Evolutionary conservation across 1,140 invertebrate species (phyloP).

Genomic region (Bombyx mandarina): DNA sequence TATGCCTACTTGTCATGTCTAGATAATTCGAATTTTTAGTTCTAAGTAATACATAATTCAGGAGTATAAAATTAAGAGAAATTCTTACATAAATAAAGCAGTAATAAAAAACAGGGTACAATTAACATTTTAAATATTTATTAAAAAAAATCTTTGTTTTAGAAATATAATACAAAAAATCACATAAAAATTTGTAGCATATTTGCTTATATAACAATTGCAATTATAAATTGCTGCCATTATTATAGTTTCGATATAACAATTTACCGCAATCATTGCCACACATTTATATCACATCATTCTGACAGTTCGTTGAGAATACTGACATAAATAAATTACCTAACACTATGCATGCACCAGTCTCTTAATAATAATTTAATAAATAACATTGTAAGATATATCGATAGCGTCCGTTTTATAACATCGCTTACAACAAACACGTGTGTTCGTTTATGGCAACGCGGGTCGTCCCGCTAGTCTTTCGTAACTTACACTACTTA

Average conservation of each 20-base stretch:
- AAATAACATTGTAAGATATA: constrained; percentile 47
- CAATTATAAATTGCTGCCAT: constrained; percentile 34
- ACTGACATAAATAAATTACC: constrained; percentile 68
- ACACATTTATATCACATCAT: constrained; percentile 37
- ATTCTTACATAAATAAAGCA: not conserved
- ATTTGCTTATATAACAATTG: constrained; percentile 40
- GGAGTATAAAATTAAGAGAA: no score
- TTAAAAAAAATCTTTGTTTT: constrained; percentile 32
- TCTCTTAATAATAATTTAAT: constrained; percentile 63
- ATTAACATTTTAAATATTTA: constrained; percentile 34
- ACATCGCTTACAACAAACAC: constrained; percentile 17
- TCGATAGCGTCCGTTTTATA: constrained; percentile 36
- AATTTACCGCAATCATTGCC: constrained; percentile 36
- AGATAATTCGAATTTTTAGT: no score
- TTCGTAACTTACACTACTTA: constrained; percentile 63
- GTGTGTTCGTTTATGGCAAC: constrained; percentile 61
- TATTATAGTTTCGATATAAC: constrained; percentile 21
- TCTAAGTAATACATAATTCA: no score
- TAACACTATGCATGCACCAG: constrained; percentile 59
- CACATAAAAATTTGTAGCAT: constrained; percentile 48
- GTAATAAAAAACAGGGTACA: constrained; percentile 12
- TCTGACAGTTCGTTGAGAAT: constrained; percentile 41
- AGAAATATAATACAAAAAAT: constrained; percentile 43
- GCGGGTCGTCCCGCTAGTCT: constrained; percentile 55
- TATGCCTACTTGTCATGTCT: no score